A percentile compares a stretch with the other conserved stretches of the same genome.
Conservation (phyloP, 2,797 vertebrate species). For the Anolis apletophallus region DNA sequence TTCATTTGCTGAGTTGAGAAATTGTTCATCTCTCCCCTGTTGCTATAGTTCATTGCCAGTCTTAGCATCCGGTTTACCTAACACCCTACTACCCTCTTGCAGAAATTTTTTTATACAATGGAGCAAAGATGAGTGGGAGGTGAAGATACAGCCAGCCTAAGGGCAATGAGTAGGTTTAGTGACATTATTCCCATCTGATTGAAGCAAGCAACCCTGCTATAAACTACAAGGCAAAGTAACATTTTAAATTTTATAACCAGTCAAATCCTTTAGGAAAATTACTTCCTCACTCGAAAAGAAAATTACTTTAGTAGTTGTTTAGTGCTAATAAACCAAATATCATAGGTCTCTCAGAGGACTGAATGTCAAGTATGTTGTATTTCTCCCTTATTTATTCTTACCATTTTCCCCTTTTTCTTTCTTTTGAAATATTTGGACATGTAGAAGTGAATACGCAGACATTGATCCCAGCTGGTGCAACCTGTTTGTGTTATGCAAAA, state of each 20-base stretch:
- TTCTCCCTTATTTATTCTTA: neutral
- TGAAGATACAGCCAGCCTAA: neutral
- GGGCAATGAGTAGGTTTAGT: neutral
- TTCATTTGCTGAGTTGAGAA: neutral
- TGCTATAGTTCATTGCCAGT: neutral
- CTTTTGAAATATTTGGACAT: neutral
- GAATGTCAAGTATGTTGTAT: neutral
- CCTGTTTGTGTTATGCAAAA: neutral
- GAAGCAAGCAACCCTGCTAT: neutral
- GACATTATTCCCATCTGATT: neutral
- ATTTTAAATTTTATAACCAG: slow-evolving; percentile 2
- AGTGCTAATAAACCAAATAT: neutral
- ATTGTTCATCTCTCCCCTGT: neutral
- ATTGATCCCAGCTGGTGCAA: neutral
- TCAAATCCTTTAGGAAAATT: neutral
- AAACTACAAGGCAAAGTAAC: neutral
- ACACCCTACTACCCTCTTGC: neutral
- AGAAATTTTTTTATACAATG: neutral
- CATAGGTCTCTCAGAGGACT: neutral
- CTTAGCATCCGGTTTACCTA: neutral
- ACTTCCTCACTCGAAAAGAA: neutral
- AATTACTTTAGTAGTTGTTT: neutral
- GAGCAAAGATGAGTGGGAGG: neutral
- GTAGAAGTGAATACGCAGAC: neutral
- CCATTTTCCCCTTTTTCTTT: too few relatives aligned